Evolutionary conservation across 2,113 vertebrate species (phyloP).

Genomic region (Caracal caracal): DNA sequence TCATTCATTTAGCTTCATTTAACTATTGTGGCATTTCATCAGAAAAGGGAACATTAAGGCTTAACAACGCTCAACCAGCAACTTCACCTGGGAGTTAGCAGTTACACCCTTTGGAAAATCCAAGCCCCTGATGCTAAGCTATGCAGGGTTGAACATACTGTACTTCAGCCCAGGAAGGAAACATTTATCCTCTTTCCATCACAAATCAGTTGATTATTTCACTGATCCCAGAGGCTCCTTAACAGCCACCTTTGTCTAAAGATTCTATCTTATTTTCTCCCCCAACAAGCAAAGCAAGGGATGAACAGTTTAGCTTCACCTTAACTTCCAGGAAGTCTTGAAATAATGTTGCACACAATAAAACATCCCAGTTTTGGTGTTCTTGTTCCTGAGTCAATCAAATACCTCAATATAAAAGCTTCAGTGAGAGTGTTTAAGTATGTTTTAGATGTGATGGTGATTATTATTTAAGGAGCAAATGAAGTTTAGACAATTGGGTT

Average conservation of each 20-base stretch:
- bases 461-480: background rate
- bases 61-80: background rate
- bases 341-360: background rate
- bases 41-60: background rate
- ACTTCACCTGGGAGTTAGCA: background rate
- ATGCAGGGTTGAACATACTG: background rate
- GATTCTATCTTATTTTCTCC: constrained; percentile 2
- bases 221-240: background rate
- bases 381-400: background rate
- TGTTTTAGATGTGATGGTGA: background rate
- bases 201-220: background rate
- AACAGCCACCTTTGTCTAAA: background rate
- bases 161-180: constrained; percentile 11
- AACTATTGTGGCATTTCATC: background rate
- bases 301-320: background rate
- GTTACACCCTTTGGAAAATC: constrained; percentile 24
- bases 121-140: background rate
- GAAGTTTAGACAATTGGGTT: background rate
- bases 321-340: background rate
- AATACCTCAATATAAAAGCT: background rate
- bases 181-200: background rate
- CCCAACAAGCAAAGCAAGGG: background rate
- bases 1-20: background rate
- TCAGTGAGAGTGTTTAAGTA: background rate
- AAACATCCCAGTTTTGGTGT: background rate